Conservation (phyloP, 1,140 invertebrate species). For the Lepidostoma basale region DNA sequence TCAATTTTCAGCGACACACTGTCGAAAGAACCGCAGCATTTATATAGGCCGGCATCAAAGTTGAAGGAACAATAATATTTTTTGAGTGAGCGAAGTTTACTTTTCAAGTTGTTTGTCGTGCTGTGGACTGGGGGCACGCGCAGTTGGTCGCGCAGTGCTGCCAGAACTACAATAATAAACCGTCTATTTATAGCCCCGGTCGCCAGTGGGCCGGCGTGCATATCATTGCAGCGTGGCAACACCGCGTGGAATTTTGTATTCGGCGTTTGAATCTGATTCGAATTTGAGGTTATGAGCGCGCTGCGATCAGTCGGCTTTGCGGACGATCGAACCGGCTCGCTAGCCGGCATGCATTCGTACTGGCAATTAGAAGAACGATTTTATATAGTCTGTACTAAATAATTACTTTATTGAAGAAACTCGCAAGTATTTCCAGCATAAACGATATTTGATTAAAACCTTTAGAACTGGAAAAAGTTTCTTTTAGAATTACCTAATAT, state of each 20-base stretch:
- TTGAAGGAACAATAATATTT: neutral
- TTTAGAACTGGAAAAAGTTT: too few relatives aligned
- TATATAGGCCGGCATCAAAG: neutral
- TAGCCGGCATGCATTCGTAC: too few relatives aligned
- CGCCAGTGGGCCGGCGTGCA: constrained; percentile 29
- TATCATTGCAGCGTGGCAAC: constrained; percentile 31
- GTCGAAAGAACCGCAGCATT: neutral
- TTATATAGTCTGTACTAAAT: too few relatives aligned
- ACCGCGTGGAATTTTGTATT: constrained; percentile 11
- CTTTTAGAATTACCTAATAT: too few relatives aligned
- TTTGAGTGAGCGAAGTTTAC: neutral
- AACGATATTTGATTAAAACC: too few relatives aligned
- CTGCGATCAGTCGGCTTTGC: too few relatives aligned
- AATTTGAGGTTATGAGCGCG: constrained; percentile 3
- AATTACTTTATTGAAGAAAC: too few relatives aligned
- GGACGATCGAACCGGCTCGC: too few relatives aligned
- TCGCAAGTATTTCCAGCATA: too few relatives aligned
- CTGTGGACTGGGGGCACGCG: constrained; percentile 8
- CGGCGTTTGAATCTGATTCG: constrained; percentile 5
- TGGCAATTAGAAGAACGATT: too few relatives aligned
- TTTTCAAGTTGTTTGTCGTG: neutral
- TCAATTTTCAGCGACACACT: neutral
- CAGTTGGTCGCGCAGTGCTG: constrained; percentile 20
- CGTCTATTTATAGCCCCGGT: constrained; percentile 33
- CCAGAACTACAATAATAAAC: constrained; percentile 31